Percentiles rank a stretch among this genome's conserved stretches.
Conservation (phyloP, 2,113 vertebrate species). For the Cercocebus atys region DNA sequence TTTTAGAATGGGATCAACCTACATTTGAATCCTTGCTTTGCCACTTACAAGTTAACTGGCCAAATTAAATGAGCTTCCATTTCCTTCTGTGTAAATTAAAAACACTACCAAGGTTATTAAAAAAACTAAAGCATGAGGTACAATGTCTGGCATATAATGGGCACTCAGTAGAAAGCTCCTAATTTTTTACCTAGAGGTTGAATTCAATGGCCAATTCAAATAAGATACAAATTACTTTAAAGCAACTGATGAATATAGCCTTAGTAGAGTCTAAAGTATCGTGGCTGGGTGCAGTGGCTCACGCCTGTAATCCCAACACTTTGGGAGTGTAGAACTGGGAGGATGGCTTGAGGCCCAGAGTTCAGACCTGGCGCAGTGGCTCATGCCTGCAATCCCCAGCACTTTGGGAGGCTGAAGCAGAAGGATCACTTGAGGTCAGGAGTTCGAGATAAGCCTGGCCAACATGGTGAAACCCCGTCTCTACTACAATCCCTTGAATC, state of each 20-base stretch:
- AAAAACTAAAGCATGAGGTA: not conserved
- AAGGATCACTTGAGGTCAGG: too few relatives aligned
- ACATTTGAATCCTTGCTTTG: not conserved
- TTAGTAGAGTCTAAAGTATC: not conserved
- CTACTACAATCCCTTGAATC: too few relatives aligned
- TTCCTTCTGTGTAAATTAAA: not conserved
- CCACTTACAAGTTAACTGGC: slow-evolving; percentile 24
- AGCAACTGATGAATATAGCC: not conserved
- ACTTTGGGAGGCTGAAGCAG: too few relatives aligned
- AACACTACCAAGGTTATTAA: not conserved
- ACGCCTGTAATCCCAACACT: too few relatives aligned
- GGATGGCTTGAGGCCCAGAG: too few relatives aligned
- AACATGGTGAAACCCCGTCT: too few relatives aligned
- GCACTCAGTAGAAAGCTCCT: not conserved
- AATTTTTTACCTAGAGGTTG: slow-evolving; percentile 4
- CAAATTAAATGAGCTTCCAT: not conserved
- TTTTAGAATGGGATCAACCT: not conserved
- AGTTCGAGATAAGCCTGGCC: too few relatives aligned
- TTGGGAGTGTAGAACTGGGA: too few relatives aligned
- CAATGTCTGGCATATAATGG: not conserved
- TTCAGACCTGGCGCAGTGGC: too few relatives aligned
- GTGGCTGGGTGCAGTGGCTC: too few relatives aligned
- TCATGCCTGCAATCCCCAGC: too few relatives aligned
- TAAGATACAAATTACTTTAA: slow-evolving; percentile 29
- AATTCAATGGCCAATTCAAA: slow-evolving; percentile 5